Evolutionary conservation across 2,888 invertebrate species (phyloP).

Genomic region (Torymus aiolomorphi): DNA sequence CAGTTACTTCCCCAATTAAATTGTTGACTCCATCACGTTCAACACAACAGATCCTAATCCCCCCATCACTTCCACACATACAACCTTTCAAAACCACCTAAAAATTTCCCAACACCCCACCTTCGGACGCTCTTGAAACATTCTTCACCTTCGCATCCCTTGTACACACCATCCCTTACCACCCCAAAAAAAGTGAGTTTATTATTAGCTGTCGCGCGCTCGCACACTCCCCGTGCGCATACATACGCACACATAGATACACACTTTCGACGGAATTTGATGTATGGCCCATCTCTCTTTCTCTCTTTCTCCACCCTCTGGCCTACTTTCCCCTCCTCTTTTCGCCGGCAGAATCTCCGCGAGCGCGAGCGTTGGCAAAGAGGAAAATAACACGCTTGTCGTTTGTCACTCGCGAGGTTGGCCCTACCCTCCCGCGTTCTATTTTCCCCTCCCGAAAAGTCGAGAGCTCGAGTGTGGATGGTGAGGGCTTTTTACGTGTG

Average conservation of each 20-base stretch:
- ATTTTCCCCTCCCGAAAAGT: not conserved
- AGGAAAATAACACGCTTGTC: slow-evolving; percentile 61
- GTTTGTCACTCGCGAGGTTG: slow-evolving; percentile 63
- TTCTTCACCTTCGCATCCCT: too few relatives aligned
- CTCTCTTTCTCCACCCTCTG: slow-evolving; percentile 10
- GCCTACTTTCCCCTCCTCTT: slow-evolving; percentile 30
- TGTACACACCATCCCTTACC: too few relatives aligned
- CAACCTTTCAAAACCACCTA: too few relatives aligned
- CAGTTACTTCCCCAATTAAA: too few relatives aligned
- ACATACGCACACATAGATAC: too few relatives aligned
- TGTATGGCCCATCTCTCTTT: slow-evolving; percentile 6
- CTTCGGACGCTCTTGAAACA: too few relatives aligned
- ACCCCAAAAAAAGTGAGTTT: not conserved
- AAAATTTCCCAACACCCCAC: too few relatives aligned
- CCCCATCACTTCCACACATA: too few relatives aligned
- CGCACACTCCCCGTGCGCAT: not conserved
- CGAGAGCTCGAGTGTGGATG: too few relatives aligned
- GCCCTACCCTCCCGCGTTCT: not conserved
- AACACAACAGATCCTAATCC: too few relatives aligned
- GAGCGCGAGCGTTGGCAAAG: slow-evolving; percentile 11
- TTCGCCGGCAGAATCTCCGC: slow-evolving; percentile 18
- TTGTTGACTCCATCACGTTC: too few relatives aligned
- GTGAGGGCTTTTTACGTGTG: too few relatives aligned
- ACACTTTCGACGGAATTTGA: slow-evolving; percentile 27
- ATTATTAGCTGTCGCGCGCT: slow-evolving; percentile 28